phyloP scores from a whole-genome alignment of 2,113 vertebrate species.

The Engraulis encrasicolus region DNA sequence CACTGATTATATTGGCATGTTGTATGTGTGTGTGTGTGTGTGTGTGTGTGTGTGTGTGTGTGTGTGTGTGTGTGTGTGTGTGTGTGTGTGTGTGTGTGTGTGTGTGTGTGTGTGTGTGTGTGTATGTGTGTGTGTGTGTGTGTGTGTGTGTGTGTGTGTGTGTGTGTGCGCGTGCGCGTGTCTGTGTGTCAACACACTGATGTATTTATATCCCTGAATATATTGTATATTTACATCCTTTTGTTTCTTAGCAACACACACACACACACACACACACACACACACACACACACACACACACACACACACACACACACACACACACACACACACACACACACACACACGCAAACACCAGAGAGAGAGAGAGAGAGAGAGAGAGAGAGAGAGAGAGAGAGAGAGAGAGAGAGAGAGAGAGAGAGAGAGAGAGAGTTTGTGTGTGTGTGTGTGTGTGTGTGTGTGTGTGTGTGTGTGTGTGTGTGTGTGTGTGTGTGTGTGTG shows the following conservation, averaged over 20 bases:
- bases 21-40: neutral
- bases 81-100: neutral
- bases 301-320: neutral
- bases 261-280: neutral
- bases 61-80: neutral
- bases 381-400: too few relatives aligned
- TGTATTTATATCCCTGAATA: neutral
- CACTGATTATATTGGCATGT: slow-evolving; percentile 13
- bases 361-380: too few relatives aligned
- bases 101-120: neutral
- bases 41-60: slow-evolving; percentile 12
- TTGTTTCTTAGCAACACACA: neutral
- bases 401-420: too few relatives aligned
- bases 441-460: too few relatives aligned
- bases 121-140: neutral
- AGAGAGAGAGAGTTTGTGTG: too few relatives aligned
- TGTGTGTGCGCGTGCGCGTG: neutral
- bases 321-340: neutral
- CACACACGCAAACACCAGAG: neutral
- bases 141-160: neutral
- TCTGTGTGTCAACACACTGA: neutral
- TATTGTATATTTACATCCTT: too few relatives aligned
- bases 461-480: too few relatives aligned
- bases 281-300: neutral
- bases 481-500: too few relatives aligned